Evolutionary conservation across 2,888 invertebrate genomes (phyloP).

Genomic region (Cantharis rustica): DNA sequence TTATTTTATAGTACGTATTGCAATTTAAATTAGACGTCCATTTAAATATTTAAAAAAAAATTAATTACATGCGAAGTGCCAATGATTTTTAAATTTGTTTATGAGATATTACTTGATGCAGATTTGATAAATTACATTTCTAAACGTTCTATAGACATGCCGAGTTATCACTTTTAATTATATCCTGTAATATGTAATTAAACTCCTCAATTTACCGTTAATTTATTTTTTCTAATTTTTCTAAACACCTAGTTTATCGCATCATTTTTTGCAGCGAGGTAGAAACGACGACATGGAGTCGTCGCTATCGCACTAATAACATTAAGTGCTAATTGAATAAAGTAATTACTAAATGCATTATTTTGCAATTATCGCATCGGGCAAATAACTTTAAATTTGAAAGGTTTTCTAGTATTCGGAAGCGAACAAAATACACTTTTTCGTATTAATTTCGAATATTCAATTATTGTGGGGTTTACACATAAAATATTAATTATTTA

Average conservation of each 20-base stretch:
- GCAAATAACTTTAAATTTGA: neutral
- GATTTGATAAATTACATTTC: conserved; percentile 13
- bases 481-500: neutral
- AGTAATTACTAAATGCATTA: neutral
- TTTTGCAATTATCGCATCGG: neutral
- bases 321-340: neutral
- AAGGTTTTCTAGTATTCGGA: neutral
- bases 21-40: neutral
- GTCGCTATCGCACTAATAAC: neutral
- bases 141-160: conserved; percentile 12
- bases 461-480: neutral
- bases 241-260: conserved; percentile 6
- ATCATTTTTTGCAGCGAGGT: neutral
- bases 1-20: too few species aligned
- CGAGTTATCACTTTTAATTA: conserved; percentile 17
- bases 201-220: conserved; percentile 10
- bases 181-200: conserved; percentile 11
- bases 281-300: neutral
- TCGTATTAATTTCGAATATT: neutral
- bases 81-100: conserved; percentile 19
- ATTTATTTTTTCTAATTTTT: conserved; percentile 9
- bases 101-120: conserved; percentile 18
- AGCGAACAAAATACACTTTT: neutral
- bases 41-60: neutral
- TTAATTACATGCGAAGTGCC: conserved; percentile 1